Percentiles rank a stretch among this genome's conserved stretches.
Conservation (phyloP, 2,888 invertebrate genomes). For the Leptopterna dolabrata region DNA sequence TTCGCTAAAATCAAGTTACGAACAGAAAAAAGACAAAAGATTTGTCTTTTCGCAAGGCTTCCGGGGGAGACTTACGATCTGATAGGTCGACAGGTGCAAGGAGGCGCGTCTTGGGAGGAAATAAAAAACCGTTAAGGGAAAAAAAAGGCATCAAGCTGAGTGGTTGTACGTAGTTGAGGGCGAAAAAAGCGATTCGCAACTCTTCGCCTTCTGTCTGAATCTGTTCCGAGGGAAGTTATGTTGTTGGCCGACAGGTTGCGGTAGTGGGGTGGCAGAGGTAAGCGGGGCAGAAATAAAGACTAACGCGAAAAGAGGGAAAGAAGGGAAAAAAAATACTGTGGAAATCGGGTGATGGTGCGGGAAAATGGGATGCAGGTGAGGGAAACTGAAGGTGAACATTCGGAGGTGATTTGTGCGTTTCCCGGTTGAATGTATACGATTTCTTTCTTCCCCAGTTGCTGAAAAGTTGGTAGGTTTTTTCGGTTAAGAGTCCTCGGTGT, state of each 20-base stretch:
- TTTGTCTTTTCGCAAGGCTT: neutral
- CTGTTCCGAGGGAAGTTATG: neutral
- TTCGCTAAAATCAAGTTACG: too few relatives aligned
- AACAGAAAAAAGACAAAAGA: neutral
- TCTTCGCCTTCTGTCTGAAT: neutral
- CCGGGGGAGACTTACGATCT: neutral
- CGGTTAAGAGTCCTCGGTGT: neutral
- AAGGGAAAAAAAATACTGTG: neutral
- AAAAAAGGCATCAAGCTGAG: slow-evolving; percentile 2
- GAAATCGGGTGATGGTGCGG: neutral
- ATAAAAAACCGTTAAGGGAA: neutral
- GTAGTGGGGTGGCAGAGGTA: neutral
- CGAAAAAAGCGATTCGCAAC: neutral
- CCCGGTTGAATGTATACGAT: neutral
- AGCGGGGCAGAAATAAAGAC: neutral
- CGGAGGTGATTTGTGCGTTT: neutral
- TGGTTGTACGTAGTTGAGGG: neutral
- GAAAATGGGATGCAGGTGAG: neutral
- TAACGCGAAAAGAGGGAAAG: neutral
- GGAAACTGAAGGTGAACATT: neutral
- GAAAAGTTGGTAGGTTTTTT: too few relatives aligned
- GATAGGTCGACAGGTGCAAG: slow-evolving; percentile 9
- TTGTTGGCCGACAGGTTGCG: neutral
- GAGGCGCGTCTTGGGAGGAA: neutral
- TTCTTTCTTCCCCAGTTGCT: too few relatives aligned